Base-by-base conservation (phyloP, 2,888 invertebrate species). In the Hypercompe scribonia region DNA sequence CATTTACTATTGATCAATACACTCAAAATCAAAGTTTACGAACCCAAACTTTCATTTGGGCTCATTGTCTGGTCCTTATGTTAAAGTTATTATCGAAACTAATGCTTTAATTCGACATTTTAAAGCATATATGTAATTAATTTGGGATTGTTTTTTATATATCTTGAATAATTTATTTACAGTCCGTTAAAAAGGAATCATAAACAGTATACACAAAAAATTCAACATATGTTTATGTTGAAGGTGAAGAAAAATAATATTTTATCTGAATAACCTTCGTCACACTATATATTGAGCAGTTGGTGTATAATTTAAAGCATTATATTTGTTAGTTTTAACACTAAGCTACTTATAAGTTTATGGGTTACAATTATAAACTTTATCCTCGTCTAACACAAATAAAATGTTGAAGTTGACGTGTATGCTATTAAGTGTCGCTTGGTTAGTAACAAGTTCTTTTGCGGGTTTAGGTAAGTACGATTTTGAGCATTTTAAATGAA, bases 381-480 rank as follows among this genome's bases (percentile, higher is more conserved):
- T 15, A 21, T 34, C 15, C 15, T 58, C 28, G 5, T 28, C 1
- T 15, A 15, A 33, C 31, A 33, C 13, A 34, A 65, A 36, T 21
- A 70, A 61, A 70, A 70, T 70, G 69, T 42, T 70, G 7, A 46
- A 63, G 31, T 42, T n/a, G 42, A 42, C 39, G 11, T 24, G 21
- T 70, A 18, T 10, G 8, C 31, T 61, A 42, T 31, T 70, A 31
- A 63, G 69, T 63, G 31, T 42, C 31, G 15, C 63, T 31, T 63
- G 36, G 54, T 28, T 68, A 15, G 58, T 58, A 28, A 10, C 33
- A 8, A 28, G 10, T 11, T 58, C 68, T 36, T 58, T 39, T 68
- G 68, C 68, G 13, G n/a, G 18, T 33, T 11, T 54, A n/a, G 68
- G 68, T 68, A 58, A 68, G 24, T 68, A 54, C n/a, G n/a, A n/a